Evolutionary conservation across 2,888 invertebrate genomes (phyloP), one percentile per base, ranked within the genome.

Genomic region (Xanthostigma xanthostigma): DNA sequence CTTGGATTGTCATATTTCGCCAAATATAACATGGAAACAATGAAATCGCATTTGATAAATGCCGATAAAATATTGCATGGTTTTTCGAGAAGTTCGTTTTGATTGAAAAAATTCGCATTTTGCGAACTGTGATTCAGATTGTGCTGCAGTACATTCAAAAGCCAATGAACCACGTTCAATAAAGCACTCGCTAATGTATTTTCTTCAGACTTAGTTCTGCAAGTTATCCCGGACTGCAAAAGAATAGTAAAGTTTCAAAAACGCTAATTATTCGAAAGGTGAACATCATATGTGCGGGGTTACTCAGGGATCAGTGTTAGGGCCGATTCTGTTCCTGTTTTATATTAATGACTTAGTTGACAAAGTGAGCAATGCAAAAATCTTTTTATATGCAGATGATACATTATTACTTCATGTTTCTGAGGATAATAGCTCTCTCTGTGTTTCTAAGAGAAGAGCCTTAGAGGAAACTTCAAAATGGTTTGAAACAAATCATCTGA

Each of bases 161-260:
- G 69, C 91, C 91, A 91, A 56, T 81, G 71, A 2, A 85, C 81
- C 40, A 90, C 76, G 0, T 87, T 83, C 12, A 91, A 74, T n/a
- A 93, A 76, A 2, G 90, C 81, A 48, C 81, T 79, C 0, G 91
- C 85, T n/a, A 89, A 66, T 12, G 88, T 75, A 56, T 86, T 82
- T 65, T 93, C 92, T 62, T 94, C 94, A 49, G 88, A 81, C 67
- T 91, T 91, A 1, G 85, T 84, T 52, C 86, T 76, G 59, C 77
- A 84, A 1, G 78, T 78, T 47, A 78, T 73, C 9, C 76, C 76
- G 14, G 69, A 65, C 58, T 73, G 56, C 49, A 51, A 50, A 36
- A 50, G n/a, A 34, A 27, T 27, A 27, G 27, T 27, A 27, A 27
- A 6, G 17, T 4, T 3, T 17, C 17, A 17, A 17, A 17, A 17